Evolutionary conservation across 2,113 vertebrate genomes (phyloP).

Genomic region (Cnemophilus loriae): DNA sequence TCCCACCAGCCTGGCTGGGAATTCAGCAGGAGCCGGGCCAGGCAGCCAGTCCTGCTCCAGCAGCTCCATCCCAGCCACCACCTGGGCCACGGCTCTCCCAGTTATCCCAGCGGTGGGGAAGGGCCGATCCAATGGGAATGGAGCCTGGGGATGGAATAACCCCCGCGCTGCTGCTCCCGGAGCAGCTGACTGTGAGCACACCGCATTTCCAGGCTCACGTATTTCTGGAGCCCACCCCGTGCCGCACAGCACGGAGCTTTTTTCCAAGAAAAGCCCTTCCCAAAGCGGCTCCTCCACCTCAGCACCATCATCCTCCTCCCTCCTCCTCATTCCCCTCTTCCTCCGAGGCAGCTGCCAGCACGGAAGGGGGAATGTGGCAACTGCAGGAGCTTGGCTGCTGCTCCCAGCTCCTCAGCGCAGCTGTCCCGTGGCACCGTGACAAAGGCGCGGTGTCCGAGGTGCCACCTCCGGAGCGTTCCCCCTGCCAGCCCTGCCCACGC

Average conservation of each 20-base stretch:
- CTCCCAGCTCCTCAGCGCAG: neutral
- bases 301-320: neutral
- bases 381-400: neutral
- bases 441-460: neutral
- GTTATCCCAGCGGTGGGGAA: neutral
- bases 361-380: neutral
- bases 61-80: neutral
- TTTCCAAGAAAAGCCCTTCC: slow-evolving; percentile 33
- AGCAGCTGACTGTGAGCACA: neutral
- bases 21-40: neutral
- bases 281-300: slow-evolving; percentile 6
- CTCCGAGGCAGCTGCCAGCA: neutral
- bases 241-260: neutral
- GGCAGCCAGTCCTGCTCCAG: neutral
- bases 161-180: accelerated
- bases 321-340: neutral
- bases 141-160: neutral
- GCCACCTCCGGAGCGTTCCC: neutral
- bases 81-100: neutral
- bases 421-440: neutral
- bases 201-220: neutral
- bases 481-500: too few relatives aligned
- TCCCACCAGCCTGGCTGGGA: neutral
- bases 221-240: neutral
- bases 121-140: neutral